Evolutionary conservation across 2,113 vertebrate genomes (phyloP), one percentile per base, ranked within the genome.

Genomic region (Lanius ludovicianus): DNA sequence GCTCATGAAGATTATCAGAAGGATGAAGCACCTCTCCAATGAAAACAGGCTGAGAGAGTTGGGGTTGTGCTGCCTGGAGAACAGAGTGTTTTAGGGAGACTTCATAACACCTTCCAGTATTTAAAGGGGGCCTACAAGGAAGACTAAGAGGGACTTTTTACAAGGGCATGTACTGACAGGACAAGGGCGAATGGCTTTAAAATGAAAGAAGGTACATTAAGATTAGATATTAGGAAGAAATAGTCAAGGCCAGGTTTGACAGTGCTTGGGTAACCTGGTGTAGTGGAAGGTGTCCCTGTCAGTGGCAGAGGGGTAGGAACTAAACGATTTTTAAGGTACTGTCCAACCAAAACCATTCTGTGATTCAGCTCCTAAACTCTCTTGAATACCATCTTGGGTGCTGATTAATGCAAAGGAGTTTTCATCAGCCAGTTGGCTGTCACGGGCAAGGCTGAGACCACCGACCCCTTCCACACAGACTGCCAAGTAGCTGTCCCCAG

Each of bases 341-440:
- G 35, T 76, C 16, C 21, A 69, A 55, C 17, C 14, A 30, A 75
- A 83, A 76, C 12, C 18, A 35, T 49, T 62, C 55, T 31, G 7
- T 53, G 27, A 63, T 49, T 93, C 31, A 56, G 22, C 31, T 74
- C 65, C 41, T 41, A 67, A 89, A 67, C 33, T 76, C 37, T 19
- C 73, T 42, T 62, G 37, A 41, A 64, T 94, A 37, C 21, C 41
- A 95, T 16, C 41, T 70, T 94, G 67, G 60, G 41, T 89, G 71
- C 56, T 39, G 49, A 90, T 81, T 87, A 82, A 89, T 71, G 46
- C 57, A 71, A 82, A 35, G 64, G 31, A 89, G 25, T 81, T 95
- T 96, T 96, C 89, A 35, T 84, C 27, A 88, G 71, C 53, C 81
- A 89, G 42, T 14, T 86, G 70, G 81, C 50, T 95, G 42, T 78